Conservation (phyloP, 2,888 invertebrate genomes). For the Lasioglossum zephyrum region DNA sequence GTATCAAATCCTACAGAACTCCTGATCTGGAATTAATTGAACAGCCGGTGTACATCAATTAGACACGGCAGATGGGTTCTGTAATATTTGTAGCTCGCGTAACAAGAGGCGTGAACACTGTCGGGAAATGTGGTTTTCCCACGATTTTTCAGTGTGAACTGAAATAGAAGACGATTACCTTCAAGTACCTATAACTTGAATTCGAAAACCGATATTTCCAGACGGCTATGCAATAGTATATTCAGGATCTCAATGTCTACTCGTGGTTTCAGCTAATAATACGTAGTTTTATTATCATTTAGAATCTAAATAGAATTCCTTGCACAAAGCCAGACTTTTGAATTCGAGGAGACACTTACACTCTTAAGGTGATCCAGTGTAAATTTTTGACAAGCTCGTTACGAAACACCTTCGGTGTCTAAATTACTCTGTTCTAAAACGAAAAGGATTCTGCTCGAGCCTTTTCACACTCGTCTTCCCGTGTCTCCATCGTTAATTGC, state of each 20-base stretch:
- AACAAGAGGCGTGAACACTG: background rate
- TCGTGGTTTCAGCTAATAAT: background rate
- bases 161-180: conserved; percentile 8
- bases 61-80: background rate
- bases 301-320: background rate
- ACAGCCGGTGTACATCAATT: background rate
- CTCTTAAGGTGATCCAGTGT: background rate
- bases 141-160: conserved; percentile 11
- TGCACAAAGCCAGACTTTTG: background rate
- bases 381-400: background rate
- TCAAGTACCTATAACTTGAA: background rate
- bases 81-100: background rate
- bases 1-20: conserved; percentile 2
- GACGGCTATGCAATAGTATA: background rate
- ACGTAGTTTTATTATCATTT: background rate
- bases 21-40: conserved; percentile 24
- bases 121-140: background rate
- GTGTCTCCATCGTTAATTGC: background rate
- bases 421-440: background rate
- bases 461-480: background rate
- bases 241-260: background rate
- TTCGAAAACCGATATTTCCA: conserved; percentile 7
- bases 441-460: background rate
- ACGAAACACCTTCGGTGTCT: background rate
- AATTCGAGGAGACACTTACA: background rate